Base-by-base conservation (phyloP, 2,797 vertebrate genomes). In the Gorsachius magnificus region DNA sequence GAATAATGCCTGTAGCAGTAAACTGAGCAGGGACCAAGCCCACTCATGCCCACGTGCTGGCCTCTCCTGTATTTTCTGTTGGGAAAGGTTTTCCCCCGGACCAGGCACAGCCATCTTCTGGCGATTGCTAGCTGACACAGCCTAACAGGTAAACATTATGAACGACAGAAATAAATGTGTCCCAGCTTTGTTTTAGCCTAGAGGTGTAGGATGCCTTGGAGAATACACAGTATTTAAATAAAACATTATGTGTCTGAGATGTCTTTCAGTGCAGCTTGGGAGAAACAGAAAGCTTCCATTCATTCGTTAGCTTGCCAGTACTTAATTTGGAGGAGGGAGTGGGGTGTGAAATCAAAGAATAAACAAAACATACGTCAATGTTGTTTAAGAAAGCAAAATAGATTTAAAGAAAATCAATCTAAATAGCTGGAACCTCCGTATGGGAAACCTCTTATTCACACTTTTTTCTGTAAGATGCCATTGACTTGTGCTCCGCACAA, bases 341-440 rank as follows among this genome's bases (percentile, higher is more conserved):
- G 11, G 33, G 28, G 24, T 79, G 48, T 83, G 51, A 83, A 71
- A 71, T 71, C 53, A 93, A 83, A 83, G 64, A 83, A 76, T 89
- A 71, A 83, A 35, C 31, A 85, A 33, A 12, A 35, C 54, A 35
- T 25, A 63, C 29, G 29, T 45, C 68, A 83, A 33, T 38, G 53
- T 10, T 70, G 22, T 58, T 89, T 71, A 53, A 79, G 54, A 83
- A 86, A 88, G 6, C 29, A 64, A 60, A 64, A 64, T 19, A 14
- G 13, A 74, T 74, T 69, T 72, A 24, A 87, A 54, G 48, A 60
- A 70, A 84, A 69, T 51, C 41, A 41, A 24, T 79, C 38, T 72
- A 35, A 83, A n/a, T 50, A 71, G 35, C 33, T 13, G 6, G 45
- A 80, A 76, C 28, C 7, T 50, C 4, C 3, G 1, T 71, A 45